Base-by-base conservation (phyloP, 2,113 vertebrate species). In the Corynorhinus townsendii region DNA sequence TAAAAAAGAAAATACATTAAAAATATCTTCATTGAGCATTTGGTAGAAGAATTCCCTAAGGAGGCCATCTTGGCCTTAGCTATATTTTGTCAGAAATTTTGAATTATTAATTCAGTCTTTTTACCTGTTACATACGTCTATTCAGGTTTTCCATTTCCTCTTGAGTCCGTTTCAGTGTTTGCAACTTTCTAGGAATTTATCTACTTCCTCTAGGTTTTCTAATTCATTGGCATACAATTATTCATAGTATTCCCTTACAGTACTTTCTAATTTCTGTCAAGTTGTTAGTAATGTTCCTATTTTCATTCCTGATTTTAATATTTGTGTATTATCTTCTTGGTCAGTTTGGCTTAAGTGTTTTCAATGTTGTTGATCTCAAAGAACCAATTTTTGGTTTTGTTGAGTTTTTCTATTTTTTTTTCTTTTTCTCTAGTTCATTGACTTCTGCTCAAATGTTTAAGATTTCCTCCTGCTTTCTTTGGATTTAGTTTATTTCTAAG, bases 241-340 rank as follows among this genome's bases (percentile, higher is more conserved):
- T 43, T 82, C 17, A 12, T 30, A 22, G 30, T 94, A 71, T 28
- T 71, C 28, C 22, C 49, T 71, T 79, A 49, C 16, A 30, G 59
- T 62, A 47, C 28, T 64, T 59, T 72, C 43, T 19, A 54, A 47
- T 89, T 83, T 84, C 7, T 94, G 0, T 66, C 72, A 80, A 17
- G 7, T 49, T 90, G 47, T 47, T 77, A 85, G 11, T 35, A 81
- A 81, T 45, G 19, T 20, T 19, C 30, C 43, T 35, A 40, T 69
- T 86, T 85, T 90, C 52, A 72, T 28, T 87, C 75, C n/a, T 71
- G 64, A 79, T 90, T 64, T 64, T 94, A 80, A 33, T n/a, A 77
- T 40, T 77, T 56, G 14, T 90, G 33, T 68, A 1, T 84, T 47
- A 69, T 72, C 83, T 89, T 45, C 59, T 69, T 69, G 38, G 47